Evolutionary conservation across 2,113 vertebrate species (phyloP), one percentile per base, ranked within the genome.

Genomic region (Diphyllodes magnificus): DNA sequence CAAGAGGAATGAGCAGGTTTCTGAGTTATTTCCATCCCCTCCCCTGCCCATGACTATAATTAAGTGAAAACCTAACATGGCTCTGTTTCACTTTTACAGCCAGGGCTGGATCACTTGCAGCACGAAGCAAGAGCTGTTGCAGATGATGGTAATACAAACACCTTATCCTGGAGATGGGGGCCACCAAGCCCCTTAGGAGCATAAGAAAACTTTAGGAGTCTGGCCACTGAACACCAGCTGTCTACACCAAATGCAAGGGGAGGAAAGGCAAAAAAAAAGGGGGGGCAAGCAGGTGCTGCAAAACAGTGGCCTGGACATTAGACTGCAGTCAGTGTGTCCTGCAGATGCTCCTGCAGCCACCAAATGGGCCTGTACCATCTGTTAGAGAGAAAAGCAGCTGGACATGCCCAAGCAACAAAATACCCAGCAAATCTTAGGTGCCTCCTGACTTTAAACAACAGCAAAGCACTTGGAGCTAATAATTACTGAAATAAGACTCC

Each of bases 281-380:
- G 2, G 3, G 30, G 20, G n/a, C 9, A 27, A 56, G 50, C 70
- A 92, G 78, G 54, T 82, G 82, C 31, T 77, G 31, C 25, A 53
- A 53, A 91, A 57, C 1, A 86, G 65, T 49, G 1, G 28, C 40
- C 44, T 51, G 64, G 56, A 61, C 2, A 1, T 59, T 27, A 16
- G 37, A 16, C 57, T 69, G 78, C 61, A 66, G 39, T n/a, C 0
- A 0, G 20, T 24, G 21, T 30, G n/a, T 73, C 56, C 83, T 76
- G 50, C 65, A 91, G 53, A 84, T 86, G 71, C 63, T 69, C 39
- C 44, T 77, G 50, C 87, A 80, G 91, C 79, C 59, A 82, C 40
- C 63, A 89, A 87, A 61, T n/a, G 35, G 60, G 35, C 35, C 82
- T 27, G 50, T 47, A 61, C 54, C 78, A 82, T 35, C 78, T 95